Percentiles rank a stretch among this genome's conserved stretches.
Evolutionary conservation across 2,797 vertebrate species (phyloP).

Genomic region (Moxostoma hubbsi): DNA sequence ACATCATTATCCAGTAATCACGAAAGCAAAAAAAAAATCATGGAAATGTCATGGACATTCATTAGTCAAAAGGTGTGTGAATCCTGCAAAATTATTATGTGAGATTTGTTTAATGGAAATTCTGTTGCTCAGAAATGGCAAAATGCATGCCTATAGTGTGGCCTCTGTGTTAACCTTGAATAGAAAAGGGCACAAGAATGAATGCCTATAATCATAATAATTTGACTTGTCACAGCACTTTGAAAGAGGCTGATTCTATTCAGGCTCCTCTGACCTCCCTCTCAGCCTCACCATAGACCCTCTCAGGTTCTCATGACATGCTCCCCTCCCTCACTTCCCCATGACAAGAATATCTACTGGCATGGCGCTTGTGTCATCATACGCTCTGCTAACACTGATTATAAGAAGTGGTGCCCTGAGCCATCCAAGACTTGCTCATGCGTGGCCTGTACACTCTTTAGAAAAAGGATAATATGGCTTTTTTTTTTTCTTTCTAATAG

Average conservation of each 20-base stretch:
- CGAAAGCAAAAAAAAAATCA: no score
- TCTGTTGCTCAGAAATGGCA: background rate
- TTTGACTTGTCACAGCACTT: background rate
- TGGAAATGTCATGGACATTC: no score
- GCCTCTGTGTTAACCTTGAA: slow-evolving; percentile 8
- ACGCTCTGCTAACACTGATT: slow-evolving; percentile 53
- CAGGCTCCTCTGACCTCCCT: slow-evolving; percentile 22
- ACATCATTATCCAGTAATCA: no score
- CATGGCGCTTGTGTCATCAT: slow-evolving; percentile 57
- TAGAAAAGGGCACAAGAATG: background rate
- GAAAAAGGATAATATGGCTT: slow-evolving; percentile 44
- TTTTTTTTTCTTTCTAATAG: slow-evolving; percentile 21
- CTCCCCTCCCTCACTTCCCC: slow-evolving; percentile 16
- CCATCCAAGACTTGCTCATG: slow-evolving; percentile 41
- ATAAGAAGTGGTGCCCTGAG: slow-evolving; percentile 40
- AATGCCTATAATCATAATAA: background rate
- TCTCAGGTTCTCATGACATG: slow-evolving; percentile 10
- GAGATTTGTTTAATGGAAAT: background rate
- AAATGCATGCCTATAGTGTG: background rate
- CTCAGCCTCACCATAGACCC: background rate
- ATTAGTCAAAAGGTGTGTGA: no score
- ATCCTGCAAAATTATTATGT: no score
- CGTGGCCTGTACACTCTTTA: slow-evolving; percentile 47
- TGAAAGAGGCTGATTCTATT: no score
- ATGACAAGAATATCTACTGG: slow-evolving; percentile 45